These are phyloP conservation scores for Netelia inedita DNA, from an alignment of 2,888 invertebrate genomes.

Conservation along the genomic window DNA sequence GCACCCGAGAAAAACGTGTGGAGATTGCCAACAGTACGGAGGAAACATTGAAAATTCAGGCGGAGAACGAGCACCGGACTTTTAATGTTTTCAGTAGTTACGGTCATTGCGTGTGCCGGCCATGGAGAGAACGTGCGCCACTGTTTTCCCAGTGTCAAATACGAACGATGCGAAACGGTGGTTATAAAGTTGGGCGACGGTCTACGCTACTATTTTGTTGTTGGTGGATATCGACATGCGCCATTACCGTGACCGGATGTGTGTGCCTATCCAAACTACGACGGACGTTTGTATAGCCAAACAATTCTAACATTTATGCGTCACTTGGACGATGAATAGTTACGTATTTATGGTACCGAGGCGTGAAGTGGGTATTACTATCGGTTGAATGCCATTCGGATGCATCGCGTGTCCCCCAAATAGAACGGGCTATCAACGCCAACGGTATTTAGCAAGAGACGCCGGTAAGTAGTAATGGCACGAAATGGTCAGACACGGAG, in stretches of 20 bases:
- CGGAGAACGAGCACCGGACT: background rate
- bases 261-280: background rate
- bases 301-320: background rate
- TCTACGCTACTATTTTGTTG: background rate
- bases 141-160: background rate
- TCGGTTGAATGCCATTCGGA: background rate
- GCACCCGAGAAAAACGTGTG: too few species aligned
- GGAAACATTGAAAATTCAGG: too few species aligned
- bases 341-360: background rate
- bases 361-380: constrained; percentile 2
- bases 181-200: background rate
- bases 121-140: background rate
- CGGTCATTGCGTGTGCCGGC: background rate
- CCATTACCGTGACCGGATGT: background rate
- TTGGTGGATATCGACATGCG: background rate
- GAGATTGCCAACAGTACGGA: too few species aligned
- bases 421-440: background rate
- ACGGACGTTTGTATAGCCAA: background rate
- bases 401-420: background rate
- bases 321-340: background rate
- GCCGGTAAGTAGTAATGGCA: constrained; percentile 10
- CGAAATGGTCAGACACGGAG: constrained; percentile 23
- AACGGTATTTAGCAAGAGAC: constrained; percentile 2
- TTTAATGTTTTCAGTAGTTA: background rate
- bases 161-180: background rate